phyloP scores from a whole-genome alignment of 2,797 vertebrate species.

The Poeciliopsis paucimaculata region DNA sequence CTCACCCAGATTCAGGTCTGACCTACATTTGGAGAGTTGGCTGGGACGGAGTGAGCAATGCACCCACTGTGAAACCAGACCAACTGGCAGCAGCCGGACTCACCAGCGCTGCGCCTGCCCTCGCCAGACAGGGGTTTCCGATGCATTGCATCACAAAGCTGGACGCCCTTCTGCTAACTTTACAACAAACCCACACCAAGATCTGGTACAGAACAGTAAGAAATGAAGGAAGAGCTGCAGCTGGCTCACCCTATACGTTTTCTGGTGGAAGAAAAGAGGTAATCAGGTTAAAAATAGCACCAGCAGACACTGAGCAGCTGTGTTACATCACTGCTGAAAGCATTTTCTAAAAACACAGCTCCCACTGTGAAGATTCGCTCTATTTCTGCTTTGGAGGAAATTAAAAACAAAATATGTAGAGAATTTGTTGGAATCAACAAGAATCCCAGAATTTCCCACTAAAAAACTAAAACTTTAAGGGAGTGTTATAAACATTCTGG shows the following conservation, averaged over 20 bases:
- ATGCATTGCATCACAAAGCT: conserved; percentile 70
- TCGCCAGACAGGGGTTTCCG: conserved; percentile 66
- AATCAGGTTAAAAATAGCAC: conserved; percentile 64
- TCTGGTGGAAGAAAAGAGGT: conserved; percentile 18
- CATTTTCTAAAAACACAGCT: conserved; percentile 21
- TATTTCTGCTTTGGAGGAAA: conserved; percentile 18
- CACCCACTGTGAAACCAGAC: conserved; percentile 60
- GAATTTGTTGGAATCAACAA: conserved; percentile 58
- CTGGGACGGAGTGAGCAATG: conserved; percentile 43
- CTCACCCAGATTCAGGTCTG: conserved; percentile 69
- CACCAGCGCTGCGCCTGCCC: conserved; percentile 45
- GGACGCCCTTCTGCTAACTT: conserved; percentile 50
- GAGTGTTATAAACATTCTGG: neutral
- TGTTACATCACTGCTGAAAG: conserved; percentile 44
- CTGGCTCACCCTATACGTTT: conserved; percentile 11
- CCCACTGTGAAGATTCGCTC: neutral
- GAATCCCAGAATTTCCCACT: neutral
- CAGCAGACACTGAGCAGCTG: conserved; percentile 37
- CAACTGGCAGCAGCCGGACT: conserved; percentile 60
- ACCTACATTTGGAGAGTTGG: conserved; percentile 73
- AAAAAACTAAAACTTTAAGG: neutral
- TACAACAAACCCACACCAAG: conserved; percentile 38
- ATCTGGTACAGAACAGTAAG: neutral
- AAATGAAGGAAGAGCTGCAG: conserved; percentile 12
- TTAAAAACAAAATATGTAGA: conserved; percentile 7